Conservation (phyloP, 2,113 vertebrate genomes). For the Amazona vittata region DNA sequence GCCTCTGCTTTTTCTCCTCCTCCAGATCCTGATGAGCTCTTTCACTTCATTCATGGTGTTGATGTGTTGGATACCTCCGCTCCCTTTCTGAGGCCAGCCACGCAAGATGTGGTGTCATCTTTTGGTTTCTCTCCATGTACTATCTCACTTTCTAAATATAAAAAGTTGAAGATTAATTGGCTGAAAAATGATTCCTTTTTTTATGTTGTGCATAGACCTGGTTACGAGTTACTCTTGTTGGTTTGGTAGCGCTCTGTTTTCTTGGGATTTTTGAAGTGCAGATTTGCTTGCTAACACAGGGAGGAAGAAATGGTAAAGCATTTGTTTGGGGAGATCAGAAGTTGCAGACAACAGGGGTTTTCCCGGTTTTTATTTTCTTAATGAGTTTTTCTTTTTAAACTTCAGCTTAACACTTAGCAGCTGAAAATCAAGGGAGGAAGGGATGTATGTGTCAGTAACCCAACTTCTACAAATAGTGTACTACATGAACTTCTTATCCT, state of each 20-base stretch:
- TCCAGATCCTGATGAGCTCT: not conserved
- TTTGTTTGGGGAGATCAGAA: not conserved
- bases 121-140: not conserved
- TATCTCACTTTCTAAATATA: not conserved
- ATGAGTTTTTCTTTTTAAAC: not conserved
- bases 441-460: not conserved
- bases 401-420: not conserved
- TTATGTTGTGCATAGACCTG: not conserved
- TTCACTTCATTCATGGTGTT: not conserved
- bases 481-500: not conserved
- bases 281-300: not conserved
- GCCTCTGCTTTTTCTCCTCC: not conserved
- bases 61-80: not conserved
- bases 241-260: fast-evolving
- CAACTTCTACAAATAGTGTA: not conserved
- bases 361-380: not conserved
- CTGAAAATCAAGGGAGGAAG: not conserved
- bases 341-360: not conserved
- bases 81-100: not conserved
- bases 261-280: not conserved
- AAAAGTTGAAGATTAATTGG: not conserved
- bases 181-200: not conserved
- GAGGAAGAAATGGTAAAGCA: not conserved
- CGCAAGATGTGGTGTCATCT: not conserved
- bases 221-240: not conserved